A percentile compares a stretch with the other conserved stretches of the same genome.
phyloP scores from a whole-genome alignment of 2,113 vertebrate species.

The Limnothrissa miodon region DNA sequence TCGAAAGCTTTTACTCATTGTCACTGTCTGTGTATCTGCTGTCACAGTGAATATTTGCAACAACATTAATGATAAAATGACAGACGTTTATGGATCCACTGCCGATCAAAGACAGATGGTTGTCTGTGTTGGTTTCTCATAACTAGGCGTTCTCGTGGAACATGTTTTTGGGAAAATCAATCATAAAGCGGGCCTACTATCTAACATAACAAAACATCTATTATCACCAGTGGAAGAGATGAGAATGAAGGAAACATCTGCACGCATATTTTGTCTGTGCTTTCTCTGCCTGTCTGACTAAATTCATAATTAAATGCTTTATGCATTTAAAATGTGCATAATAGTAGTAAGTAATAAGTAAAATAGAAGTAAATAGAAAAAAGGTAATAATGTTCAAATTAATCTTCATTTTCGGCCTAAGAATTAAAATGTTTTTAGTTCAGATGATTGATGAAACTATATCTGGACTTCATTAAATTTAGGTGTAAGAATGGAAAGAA shows the following conservation, averaged over 20 bases:
- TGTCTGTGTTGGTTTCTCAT: slow-evolving; percentile 5
- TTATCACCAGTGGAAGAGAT: too few relatives aligned
- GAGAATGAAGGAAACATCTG: too few relatives aligned
- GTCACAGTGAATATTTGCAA: background rate
- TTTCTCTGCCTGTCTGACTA: background rate
- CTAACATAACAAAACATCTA: background rate
- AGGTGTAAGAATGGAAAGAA: too few relatives aligned
- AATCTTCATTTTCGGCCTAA: background rate
- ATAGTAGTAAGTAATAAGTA: background rate
- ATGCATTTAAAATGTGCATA: background rate
- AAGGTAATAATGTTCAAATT: background rate
- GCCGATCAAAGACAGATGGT: background rate
- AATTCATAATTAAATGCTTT: background rate
- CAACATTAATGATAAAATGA: slow-evolving; percentile 17
- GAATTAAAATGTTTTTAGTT: background rate
- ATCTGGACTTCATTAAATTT: background rate
- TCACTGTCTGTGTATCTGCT: background rate
- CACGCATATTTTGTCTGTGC: background rate
- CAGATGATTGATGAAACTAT: background rate
- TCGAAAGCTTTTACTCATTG: background rate
- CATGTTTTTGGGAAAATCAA: background rate
- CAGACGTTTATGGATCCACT: slow-evolving; percentile 33
- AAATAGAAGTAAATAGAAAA: background rate
- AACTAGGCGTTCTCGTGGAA: slow-evolving; percentile 14
- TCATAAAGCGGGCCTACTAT: background rate